Evolutionary conservation across 2,113 vertebrate species (phyloP), one percentile per base, ranked within the genome.

Genomic region (Connochaetes taurinus): DNA sequence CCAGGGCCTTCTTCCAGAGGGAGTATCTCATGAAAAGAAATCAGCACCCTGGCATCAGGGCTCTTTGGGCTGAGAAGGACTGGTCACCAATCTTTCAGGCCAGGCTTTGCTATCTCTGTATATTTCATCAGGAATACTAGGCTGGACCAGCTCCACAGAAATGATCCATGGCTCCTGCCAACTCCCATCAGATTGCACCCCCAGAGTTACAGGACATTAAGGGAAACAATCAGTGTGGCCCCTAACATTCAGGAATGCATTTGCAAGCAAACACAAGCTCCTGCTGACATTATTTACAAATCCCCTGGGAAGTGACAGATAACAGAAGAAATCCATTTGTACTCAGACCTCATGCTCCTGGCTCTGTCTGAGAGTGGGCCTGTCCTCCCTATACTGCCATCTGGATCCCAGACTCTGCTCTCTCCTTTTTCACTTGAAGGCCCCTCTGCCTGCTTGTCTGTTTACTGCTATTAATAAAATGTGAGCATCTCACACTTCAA

Each of bases 281-380:
- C 74, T 5, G 2, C 60, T 78, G 97, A 86, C 87, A 62, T 82
- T 96, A 82, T 94, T 96, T 91, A 95, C 36, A 64, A 84, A 92
- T 80, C 90, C 43, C 40, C 89, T 62, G 50, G 55, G 52, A 62
- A 96, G 83, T 6, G 50, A 62, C 60, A 45, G 62, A 71, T 40
- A 55, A 78, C 3, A 5, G 36, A 84, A 76, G 93, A 93, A 45
- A 80, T 84, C 50, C 45, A 36, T 55, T 6, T 45, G n/a, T 25
- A 23, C 76, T 94, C 87, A 14, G 13, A 16, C 29, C 71, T 87
- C 78, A 7, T 0, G 0, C 2, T 27, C 58, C 47, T 25, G 7
- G 67, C 53, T 90, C 82, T 87, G 52, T 17, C 58, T 67, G 43
- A 71, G 67, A 40, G n/a, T 3, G 25, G 53, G 29, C 15, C 64